phyloP scores from a whole-genome alignment of 2,888 invertebrate genomes.

The Hyposoter dolosus region DNA sequence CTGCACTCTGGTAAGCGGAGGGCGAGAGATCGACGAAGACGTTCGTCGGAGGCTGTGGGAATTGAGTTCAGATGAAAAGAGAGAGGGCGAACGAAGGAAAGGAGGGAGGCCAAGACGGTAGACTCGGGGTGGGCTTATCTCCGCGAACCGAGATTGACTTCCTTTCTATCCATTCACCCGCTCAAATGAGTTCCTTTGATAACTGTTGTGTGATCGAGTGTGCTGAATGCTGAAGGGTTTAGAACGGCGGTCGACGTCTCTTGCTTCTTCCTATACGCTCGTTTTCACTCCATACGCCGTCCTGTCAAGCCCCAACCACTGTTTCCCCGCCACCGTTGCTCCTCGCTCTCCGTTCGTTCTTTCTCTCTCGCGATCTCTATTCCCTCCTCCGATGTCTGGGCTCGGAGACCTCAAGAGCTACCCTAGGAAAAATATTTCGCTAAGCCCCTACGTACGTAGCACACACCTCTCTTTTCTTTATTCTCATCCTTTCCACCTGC shows the following conservation, averaged over 20 bases:
- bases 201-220: constrained; percentile 85
- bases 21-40: constrained; percentile 45
- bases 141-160: constrained; percentile 83
- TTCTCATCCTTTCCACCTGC: constrained; percentile 14
- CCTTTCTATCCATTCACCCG: constrained; percentile 71
- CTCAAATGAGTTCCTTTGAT: constrained; percentile 83
- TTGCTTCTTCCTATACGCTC: constrained; percentile 57
- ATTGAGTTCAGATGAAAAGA: constrained; percentile 34
- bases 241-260: constrained; percentile 71
- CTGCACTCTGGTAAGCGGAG: constrained; percentile 59
- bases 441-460: constrained; percentile 62
- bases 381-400: constrained; percentile 32
- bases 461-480: constrained; percentile 11
- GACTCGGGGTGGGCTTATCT: constrained; percentile 84
- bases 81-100: constrained; percentile 3
- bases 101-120: constrained; percentile 70
- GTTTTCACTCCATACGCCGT: constrained; percentile 55
- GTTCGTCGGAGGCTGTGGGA: constrained; percentile 32
- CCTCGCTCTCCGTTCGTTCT: not conserved
- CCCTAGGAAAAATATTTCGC: constrained; percentile 63
- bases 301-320: constrained; percentile 17
- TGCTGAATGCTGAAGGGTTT: constrained; percentile 84
- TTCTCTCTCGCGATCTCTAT: constrained; percentile 9
- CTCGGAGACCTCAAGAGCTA: constrained; percentile 24
- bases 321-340: not conserved